These are phyloP conservation scores for Pseudococcus longispinus DNA, from an alignment of 2,888 invertebrate genomes.

Conservation along the genomic window DNA sequence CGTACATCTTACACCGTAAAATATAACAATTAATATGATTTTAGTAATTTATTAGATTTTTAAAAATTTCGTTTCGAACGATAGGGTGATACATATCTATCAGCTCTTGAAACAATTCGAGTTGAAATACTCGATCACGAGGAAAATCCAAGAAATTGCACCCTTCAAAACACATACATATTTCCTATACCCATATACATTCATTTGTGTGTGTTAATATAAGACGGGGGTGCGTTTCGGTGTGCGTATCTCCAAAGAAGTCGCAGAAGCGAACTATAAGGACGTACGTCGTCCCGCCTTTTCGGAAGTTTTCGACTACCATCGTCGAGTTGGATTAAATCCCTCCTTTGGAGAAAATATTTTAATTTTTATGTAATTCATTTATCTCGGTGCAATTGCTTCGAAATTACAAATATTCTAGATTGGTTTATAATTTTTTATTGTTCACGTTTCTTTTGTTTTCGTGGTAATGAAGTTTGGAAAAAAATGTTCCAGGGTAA, in stretches of 20 bases:
- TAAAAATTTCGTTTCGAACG: not conserved
- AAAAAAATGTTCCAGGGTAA: no score
- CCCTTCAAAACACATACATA: slow-evolving; percentile 16
- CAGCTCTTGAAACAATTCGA: slow-evolving; percentile 20
- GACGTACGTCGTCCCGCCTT: slow-evolving; percentile 16
- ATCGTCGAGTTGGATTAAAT: slow-evolving; percentile 4
- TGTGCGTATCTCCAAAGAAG: slow-evolving; percentile 43
- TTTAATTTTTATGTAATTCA: not conserved
- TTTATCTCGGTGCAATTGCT: not conserved
- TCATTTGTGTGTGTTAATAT: slow-evolving; percentile 28
- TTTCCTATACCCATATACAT: slow-evolving; percentile 17
- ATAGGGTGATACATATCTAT: slow-evolving; percentile 10
- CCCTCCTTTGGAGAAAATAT: slow-evolving; percentile 5
- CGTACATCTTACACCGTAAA: slow-evolving; percentile 16
- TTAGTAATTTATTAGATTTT: not conserved
- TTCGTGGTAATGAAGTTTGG: no score
- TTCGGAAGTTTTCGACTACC: slow-evolving; percentile 38
- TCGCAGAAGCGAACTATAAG: slow-evolving; percentile 18
- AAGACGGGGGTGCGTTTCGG: slow-evolving; percentile 29
- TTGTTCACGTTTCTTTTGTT: no score
- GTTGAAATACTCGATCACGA: slow-evolving; percentile 34
- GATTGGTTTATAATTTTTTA: not conserved
- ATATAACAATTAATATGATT: not conserved
- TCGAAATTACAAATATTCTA: not conserved
- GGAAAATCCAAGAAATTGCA: slow-evolving; percentile 19